Conservation (phyloP, 37 sponge, comb jelly and placozoan genomes). For the Crambe crambe region DNA sequence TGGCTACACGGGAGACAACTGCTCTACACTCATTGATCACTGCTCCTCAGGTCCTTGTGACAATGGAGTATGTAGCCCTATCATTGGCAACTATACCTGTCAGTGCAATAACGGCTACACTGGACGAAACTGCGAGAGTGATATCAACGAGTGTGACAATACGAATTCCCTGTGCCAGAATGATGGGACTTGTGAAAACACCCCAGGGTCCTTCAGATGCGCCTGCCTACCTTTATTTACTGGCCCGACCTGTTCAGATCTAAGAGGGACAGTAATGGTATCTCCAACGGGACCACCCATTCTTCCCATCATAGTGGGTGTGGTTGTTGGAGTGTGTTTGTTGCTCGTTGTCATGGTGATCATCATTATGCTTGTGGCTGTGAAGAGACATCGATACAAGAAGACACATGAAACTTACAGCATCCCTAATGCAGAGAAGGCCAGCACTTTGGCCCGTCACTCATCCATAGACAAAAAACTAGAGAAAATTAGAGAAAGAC, state of each 20-base stretch:
- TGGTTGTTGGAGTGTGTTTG: conserved; percentile 5
- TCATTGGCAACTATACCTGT: conserved; percentile 36
- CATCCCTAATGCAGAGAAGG: conserved; percentile 33
- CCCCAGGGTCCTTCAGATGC: conserved; percentile 11
- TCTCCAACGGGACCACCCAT: not conserved
- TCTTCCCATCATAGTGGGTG: conserved; percentile 3
- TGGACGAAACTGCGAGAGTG: conserved; percentile 19
- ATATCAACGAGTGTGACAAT: conserved; percentile 53
- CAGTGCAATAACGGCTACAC: conserved; percentile 43
- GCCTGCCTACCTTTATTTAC: conserved; percentile 6
- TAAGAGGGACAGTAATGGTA: not conserved
- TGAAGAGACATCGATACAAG: conserved; percentile 3
- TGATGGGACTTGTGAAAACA: conserved; percentile 21
- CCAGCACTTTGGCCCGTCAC: not conserved
- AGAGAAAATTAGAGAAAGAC: conserved; percentile 33
- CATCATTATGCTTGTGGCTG: conserved; percentile 13
- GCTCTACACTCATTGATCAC: conserved; percentile 40
- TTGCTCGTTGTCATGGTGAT: conserved; percentile 22
- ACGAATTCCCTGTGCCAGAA: conserved; percentile 24
- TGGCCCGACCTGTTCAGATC: not conserved
- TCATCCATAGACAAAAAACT: not conserved
- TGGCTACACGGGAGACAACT: conserved; percentile 61
- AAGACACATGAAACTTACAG: conserved; percentile 56
- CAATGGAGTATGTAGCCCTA: conserved; percentile 47
- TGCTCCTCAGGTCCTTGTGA: conserved; percentile 38